Percentiles rank a stretch among this genome's conserved stretches.
These are phyloP conservation scores for Eupelmus urozonus DNA, from an alignment of 2,888 invertebrate species.

Conservation along the genomic window DNA sequence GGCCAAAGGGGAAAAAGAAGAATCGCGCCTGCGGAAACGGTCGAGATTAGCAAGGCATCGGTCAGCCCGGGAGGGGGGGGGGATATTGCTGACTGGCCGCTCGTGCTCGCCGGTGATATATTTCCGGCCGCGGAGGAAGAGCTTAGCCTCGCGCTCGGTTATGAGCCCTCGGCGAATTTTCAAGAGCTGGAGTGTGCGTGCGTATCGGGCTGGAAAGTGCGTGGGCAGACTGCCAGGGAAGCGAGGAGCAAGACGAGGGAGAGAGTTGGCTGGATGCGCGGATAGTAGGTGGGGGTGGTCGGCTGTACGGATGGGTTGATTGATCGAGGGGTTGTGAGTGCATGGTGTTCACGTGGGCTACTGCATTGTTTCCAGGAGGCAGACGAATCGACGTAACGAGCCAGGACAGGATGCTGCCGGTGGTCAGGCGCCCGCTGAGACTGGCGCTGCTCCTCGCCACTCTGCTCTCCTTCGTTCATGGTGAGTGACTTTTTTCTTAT, in stretches of 20 bases:
- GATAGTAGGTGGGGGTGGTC: constrained; percentile 56
- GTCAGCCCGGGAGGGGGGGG: constrained; percentile 1
- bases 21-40: neutral
- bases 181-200: neutral
- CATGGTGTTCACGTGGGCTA: too few species aligned
- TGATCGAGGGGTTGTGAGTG: constrained; percentile 74
- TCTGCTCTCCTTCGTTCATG: constrained; percentile 74
- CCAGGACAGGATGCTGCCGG: constrained; percentile 66
- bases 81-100: constrained; percentile 31
- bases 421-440: constrained; percentile 69
- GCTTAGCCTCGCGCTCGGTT: neutral
- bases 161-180: neutral
- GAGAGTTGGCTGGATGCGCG: constrained; percentile 61
- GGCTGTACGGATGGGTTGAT: constrained; percentile 70
- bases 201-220: constrained; percentile 26
- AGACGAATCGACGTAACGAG: constrained; percentile 77
- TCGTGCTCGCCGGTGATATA: constrained; percentile 13
- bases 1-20: constrained; percentile 8
- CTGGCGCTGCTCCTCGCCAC: constrained; percentile 74
- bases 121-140: neutral
- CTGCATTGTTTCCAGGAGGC: constrained; percentile 75
- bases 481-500: constrained; percentile 66
- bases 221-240: constrained; percentile 50
- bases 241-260: neutral
- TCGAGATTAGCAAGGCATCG: constrained; percentile 36